Evolutionary conservation across 2,797 vertebrate genomes (phyloP), one percentile per base, ranked within the genome.

Genomic region (Meriones psammophilus): DNA sequence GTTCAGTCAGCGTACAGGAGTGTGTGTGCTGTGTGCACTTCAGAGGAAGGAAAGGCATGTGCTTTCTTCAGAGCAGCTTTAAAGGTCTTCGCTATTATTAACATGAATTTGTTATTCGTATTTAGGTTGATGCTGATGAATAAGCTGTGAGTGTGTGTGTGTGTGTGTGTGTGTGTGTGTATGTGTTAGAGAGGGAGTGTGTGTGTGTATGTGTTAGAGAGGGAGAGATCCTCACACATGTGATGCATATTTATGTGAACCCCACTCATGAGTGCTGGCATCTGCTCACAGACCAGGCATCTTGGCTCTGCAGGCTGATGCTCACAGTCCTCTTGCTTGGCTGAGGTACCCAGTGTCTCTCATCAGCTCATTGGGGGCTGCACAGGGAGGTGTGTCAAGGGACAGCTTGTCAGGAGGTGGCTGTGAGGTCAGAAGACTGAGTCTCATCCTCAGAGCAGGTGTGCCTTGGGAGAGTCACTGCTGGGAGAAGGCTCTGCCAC

Each of bases 1-100:
- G 2, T 15, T n/a, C 33, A 3, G 12, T 17, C 30, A 26, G 26
- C 14, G 36, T 15, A 26, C 33, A 30, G 64, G 56, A 36, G 36
- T 64, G 8, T 14, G 62, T 10, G 9, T 60, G 7, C 78, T 14
- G 62, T 10, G 9, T 60, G 7, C 78, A 9, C 8, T 42, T 42
- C 42, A 42, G 42, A 1, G n/a, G 0, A 13, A 1, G 22, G 24
- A 30, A 15, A 8, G 50, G 50, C 50, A 1, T 66, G 14, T 64
- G 15, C 42, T 79, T 92, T 18, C 69, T 94, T 33, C 64, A 84
- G 74, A 62, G 69, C 50, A 15, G 36, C 85, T 85, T 60, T n/a
- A 58, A 93, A 94, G 66, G 77, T 89, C 89, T 73, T 22, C 1
- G 76, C 87, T 89, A 26, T 91, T 80, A 74, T 76, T 89, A 80